Evolutionary conservation across 2,888 invertebrate genomes (phyloP).

Genomic region (Myopa tessellatipennis): DNA sequence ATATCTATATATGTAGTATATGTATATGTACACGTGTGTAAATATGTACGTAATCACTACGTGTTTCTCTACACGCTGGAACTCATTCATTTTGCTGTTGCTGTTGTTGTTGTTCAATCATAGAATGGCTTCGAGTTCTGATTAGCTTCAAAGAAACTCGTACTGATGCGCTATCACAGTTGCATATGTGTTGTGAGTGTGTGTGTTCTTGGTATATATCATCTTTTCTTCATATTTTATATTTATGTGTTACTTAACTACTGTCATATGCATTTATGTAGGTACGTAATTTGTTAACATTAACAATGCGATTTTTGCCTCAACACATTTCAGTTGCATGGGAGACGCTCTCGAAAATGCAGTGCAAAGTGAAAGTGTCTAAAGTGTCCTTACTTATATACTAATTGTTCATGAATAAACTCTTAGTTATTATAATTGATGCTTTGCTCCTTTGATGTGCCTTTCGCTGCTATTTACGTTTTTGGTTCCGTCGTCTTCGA

Average conservation of each 20-base stretch:
- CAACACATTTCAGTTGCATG: not conserved
- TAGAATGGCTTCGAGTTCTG: not conserved
- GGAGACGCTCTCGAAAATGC: too few relatives aligned
- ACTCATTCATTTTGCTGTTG: too few relatives aligned
- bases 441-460: constrained; percentile 32
- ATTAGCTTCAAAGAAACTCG: not conserved
- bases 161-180: constrained; percentile 34
- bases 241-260: not conserved
- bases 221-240: not conserved
- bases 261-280: constrained; percentile 28
- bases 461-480: not conserved
- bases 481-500: not conserved
- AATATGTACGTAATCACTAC: too few relatives aligned
- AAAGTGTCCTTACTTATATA: not conserved
- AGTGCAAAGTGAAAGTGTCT: too few relatives aligned
- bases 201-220: not conserved
- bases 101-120: too few relatives aligned
- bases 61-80: too few relatives aligned
- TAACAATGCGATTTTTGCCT: constrained; percentile 3
- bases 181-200: constrained; percentile 28
- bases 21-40: too few relatives aligned
- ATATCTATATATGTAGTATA: too few relatives aligned
- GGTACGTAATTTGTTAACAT: constrained; percentile 35
- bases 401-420: constrained; percentile 9
- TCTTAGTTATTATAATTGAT: constrained; percentile 36